Evolutionary conservation across 2,113 vertebrate genomes (phyloP), one percentile per base, ranked within the genome.

Genomic region (Microcebus jonahi): DNA sequence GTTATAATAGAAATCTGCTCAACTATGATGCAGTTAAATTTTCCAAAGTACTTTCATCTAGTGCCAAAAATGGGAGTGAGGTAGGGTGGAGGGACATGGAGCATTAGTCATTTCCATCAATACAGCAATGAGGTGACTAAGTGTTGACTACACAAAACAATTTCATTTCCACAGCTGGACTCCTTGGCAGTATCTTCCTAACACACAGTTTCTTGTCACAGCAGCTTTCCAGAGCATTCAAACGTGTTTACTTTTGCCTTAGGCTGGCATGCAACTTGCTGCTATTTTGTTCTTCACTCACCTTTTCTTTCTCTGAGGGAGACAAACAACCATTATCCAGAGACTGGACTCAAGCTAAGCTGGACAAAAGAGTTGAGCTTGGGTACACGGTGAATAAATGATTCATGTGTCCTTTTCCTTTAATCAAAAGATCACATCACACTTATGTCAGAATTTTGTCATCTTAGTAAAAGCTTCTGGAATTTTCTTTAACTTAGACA

Each of bases 211-310:
- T 98, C 96, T 97, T 97, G 91, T 98, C 97, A 97, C 81, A 95
- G 82, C 95, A 75, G 59, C 95, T 98, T 91, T 90, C 75, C 92
- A 94, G 71, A 91, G 59, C 86, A 97, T 98, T 95, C 92, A 98
- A 98, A 96, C 83, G 82, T n/a, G 90, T 98, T 97, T 96, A 73
- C 73, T 97, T 97, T 90, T 82, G 95, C 97, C 97, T 95, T 84
- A 92, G 89, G 97, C 93, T 95, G 86, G 2, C 12, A 61, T 92
- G 61, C 63, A 95, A 68, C 36, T 96, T 97, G 91, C 96, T 95
- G 27, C 88, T 97, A 88, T 73, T 93, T 98, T 94, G 45, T 71
- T 98, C 91, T 97, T 84, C 79, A 94, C 96, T 98, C 63, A 97
- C 79, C 68, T 94, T 93, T 71, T 68, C 57, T 73, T 82, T 96